Conservation (phyloP, 2,888 invertebrate species). For the Tineola bisselliella region DNA sequence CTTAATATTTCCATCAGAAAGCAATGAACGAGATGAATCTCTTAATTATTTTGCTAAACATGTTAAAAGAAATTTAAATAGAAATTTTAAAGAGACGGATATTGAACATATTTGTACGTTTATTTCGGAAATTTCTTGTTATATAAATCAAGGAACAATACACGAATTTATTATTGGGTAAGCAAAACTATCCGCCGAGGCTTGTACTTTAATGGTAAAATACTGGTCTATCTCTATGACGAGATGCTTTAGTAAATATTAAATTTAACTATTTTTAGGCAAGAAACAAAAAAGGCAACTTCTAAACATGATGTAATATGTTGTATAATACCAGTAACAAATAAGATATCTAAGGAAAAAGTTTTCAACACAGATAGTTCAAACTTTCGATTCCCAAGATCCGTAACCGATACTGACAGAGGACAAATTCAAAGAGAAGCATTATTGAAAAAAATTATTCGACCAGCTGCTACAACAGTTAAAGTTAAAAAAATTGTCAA, state of each 20-base stretch:
- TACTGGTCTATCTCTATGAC: too few species aligned
- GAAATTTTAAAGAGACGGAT: not conserved
- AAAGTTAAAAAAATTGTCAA: conserved; percentile 30
- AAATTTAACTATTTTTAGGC: not conserved
- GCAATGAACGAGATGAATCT: not conserved
- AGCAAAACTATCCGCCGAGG: not conserved
- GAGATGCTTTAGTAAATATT: too few species aligned
- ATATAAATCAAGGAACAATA: not conserved
- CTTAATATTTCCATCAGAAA: not conserved
- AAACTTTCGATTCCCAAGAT: conserved; percentile 3
- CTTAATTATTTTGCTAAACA: not conserved
- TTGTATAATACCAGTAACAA: conserved; percentile 33
- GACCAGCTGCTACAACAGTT: conserved; percentile 20
- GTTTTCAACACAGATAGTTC: not conserved
- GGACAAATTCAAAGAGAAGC: conserved; percentile 1
- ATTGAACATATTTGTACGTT: conserved; percentile 3
- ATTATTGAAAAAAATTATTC: conserved; percentile 16
- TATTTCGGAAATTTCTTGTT: not conserved
- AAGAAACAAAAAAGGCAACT: conserved; percentile 14
- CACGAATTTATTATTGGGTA: not conserved
- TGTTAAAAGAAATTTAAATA: not conserved
- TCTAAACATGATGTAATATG: conserved; percentile 26
- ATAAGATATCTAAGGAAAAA: conserved; percentile 16
- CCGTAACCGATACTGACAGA: not conserved
- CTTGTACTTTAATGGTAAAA: too few species aligned